These are phyloP conservation scores for Habrosyne pyritoides DNA, from an alignment of 2,888 invertebrate genomes.

Conservation along the genomic window DNA sequence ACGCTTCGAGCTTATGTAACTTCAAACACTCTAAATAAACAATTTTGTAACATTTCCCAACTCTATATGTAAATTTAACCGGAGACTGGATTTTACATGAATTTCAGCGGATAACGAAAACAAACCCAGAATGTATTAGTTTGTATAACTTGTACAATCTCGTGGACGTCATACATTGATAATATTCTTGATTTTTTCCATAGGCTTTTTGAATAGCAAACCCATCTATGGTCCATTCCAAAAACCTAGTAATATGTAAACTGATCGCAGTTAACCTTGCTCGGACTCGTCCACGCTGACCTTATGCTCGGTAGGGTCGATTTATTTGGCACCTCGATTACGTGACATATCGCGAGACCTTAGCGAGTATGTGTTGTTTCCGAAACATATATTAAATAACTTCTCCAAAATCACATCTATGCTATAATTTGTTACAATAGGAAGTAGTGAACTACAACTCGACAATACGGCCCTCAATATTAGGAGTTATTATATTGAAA, in stretches of 20 bases:
- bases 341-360: constrained; percentile 26
- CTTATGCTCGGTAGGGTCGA: constrained; percentile 41
- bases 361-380: constrained; percentile 32
- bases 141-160: too few species aligned
- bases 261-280: constrained; percentile 49
- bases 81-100: background rate
- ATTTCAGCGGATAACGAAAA: background rate
- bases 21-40: background rate
- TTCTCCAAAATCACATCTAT: constrained; percentile 26
- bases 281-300: constrained; percentile 35
- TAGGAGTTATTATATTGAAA: background rate
- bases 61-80: background rate
- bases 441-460: constrained; percentile 15
- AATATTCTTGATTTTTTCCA: background rate
- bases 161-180: too few species aligned
- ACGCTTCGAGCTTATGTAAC: constrained; percentile 8
- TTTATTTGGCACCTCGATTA: constrained; percentile 42
- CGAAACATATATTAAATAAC: constrained; percentile 26
- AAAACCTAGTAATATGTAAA: constrained; percentile 57
- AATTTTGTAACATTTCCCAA: background rate
- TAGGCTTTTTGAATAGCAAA: background rate
- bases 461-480: background rate
- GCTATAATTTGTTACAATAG: constrained; percentile 25
- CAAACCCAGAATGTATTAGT: background rate
- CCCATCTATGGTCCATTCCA: constrained; percentile 16